phyloP scores from a whole-genome alignment of 2,113 vertebrate species.

The Clarias magur region DNA sequence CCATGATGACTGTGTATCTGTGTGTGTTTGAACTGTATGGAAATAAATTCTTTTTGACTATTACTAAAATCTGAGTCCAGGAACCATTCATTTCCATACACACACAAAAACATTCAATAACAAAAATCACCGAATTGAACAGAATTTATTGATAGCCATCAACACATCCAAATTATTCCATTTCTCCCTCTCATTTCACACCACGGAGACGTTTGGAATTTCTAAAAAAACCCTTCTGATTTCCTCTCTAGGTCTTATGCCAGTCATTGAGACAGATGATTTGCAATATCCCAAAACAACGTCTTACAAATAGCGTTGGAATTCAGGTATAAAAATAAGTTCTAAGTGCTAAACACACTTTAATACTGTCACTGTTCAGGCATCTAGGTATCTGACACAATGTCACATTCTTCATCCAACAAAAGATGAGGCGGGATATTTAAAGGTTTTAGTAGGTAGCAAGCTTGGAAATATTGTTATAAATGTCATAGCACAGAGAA shows the following conservation, averaged over 20 bases:
- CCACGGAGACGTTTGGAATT: constrained; percentile 43
- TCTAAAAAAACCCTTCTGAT: constrained; percentile 52
- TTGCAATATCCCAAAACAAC: constrained; percentile 61
- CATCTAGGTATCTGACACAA: constrained; percentile 62
- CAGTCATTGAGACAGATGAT: constrained; percentile 55
- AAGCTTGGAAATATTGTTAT: constrained; percentile 28
- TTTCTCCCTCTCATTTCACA: constrained; percentile 25
- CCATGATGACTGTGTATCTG: background rate
- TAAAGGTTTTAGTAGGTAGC: constrained; percentile 28
- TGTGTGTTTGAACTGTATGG: background rate
- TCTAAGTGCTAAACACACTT: constrained; percentile 79
- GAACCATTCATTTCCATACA: background rate
- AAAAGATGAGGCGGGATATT: constrained; percentile 39
- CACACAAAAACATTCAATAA: background rate
- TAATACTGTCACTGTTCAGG: constrained; percentile 88
- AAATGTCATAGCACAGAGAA: constrained; percentile 21
- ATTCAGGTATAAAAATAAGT: constrained; percentile 84
- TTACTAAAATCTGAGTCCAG: background rate
- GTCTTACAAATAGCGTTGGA: constrained; percentile 79
- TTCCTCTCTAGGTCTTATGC: constrained; percentile 58
- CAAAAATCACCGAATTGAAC: constrained; percentile 14
- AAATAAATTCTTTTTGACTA: background rate
- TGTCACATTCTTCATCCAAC: constrained; percentile 34
- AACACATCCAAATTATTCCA: constrained; percentile 53
- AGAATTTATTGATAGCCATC: constrained; percentile 45